These are phyloP conservation scores for Prenolepis imparis DNA, from an alignment of 2,888 invertebrate species.

Conservation along the genomic window DNA sequence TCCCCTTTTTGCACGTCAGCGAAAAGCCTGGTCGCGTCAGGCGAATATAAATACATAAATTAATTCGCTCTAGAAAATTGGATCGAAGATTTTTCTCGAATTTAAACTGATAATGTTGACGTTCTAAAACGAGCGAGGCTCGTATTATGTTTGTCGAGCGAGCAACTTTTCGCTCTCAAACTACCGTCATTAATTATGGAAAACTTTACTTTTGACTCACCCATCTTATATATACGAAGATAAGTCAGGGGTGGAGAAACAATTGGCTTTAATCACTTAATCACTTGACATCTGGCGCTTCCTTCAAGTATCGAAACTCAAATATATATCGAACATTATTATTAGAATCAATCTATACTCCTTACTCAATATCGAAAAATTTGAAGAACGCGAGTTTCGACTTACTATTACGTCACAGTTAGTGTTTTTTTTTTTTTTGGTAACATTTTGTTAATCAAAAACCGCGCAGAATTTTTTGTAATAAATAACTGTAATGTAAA, in stretches of 20 bases:
- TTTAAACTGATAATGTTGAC: constrained; percentile 4
- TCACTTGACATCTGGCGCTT: background rate
- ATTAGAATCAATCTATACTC: background rate
- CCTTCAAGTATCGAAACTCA: background rate
- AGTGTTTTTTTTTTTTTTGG: background rate
- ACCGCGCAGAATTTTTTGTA: background rate
- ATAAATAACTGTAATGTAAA: background rate
- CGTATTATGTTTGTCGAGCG: constrained; percentile 12
- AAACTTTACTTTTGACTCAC: background rate
- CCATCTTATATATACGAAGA: background rate
- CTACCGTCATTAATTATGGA: constrained; percentile 13
- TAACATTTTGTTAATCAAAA: background rate
- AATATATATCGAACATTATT: background rate
- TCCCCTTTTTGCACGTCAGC: constrained; percentile 29
- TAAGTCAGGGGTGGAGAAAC: background rate
- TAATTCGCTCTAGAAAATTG: constrained; percentile 58
- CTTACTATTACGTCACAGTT: background rate
- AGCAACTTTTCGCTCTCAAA: background rate
- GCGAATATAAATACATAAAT: constrained; percentile 39
- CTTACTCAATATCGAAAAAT: background rate
- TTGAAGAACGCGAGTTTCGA: background rate
- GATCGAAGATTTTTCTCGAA: constrained; percentile 36
- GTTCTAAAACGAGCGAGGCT: background rate
- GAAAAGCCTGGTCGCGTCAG: constrained; percentile 28
- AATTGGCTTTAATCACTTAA: background rate